Conservation (phyloP, 2,888 invertebrate genomes). For the Creontiades dilutus region DNA sequence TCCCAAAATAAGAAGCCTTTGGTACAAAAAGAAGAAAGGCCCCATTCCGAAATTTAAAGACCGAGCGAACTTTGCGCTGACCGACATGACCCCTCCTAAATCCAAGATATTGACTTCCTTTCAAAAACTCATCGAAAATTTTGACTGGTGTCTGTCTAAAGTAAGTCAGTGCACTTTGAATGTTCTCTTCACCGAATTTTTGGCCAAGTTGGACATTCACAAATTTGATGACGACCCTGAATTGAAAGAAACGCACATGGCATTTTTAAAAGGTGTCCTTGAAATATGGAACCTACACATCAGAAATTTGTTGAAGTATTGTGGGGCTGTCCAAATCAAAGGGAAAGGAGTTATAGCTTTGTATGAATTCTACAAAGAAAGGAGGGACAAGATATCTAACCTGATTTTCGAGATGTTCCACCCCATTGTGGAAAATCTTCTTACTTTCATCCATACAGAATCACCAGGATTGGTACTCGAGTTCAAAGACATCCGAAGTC, state of each 20-base stretch:
- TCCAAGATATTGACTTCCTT: conserved; percentile 13
- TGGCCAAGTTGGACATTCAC: conserved; percentile 53
- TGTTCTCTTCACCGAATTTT: conserved; percentile 49
- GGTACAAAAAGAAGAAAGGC: conserved; percentile 59
- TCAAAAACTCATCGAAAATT: conserved; percentile 30
- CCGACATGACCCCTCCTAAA: conserved; percentile 34
- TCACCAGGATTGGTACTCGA: not conserved
- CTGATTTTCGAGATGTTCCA: conserved; percentile 64
- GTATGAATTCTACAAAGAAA: conserved; percentile 51
- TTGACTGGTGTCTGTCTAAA: conserved; percentile 58
- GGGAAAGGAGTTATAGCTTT: conserved; percentile 57
- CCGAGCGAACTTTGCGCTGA: not conserved
- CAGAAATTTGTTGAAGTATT: conserved; percentile 47
- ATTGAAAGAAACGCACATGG: conserved; percentile 14
- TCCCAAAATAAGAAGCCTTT: conserved; percentile 36
- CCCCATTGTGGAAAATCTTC: conserved; percentile 54
- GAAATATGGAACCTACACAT: conserved; percentile 61
- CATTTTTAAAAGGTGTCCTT: conserved; percentile 47
- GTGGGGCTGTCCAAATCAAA: conserved; percentile 17
- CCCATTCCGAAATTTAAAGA: conserved; percentile 54
- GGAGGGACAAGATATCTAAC: conserved; percentile 53
- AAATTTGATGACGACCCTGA: conserved; percentile 52
- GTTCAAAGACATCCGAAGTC: conserved; percentile 44
- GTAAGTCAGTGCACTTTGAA: conserved; percentile 57
- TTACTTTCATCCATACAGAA: not conserved